Evolutionary conservation across 2,113 vertebrate species (phyloP), one percentile per base, ranked within the genome.

Genomic region (Grantiella picta): DNA sequence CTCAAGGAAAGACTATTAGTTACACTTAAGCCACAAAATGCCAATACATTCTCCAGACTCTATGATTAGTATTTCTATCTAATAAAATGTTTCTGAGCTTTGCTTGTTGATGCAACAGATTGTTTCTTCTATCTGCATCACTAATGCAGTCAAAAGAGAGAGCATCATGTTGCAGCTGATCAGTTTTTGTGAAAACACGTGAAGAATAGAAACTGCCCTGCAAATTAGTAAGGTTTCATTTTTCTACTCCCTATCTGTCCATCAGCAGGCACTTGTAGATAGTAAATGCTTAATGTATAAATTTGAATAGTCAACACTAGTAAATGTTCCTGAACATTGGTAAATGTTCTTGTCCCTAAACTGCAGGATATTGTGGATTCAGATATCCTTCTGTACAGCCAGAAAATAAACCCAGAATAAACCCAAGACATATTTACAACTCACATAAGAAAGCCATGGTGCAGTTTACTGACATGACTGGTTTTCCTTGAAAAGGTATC

Each of bases 401-500:
- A 3, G 2, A 82, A 91, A 89, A 49, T 56, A 8, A n/a, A 11
- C 8, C 29, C 44, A 60, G 80, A 79, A 35, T 42, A 78, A 89
- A 75, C 23, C 10, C n/a, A 50, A 57, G 66, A 81, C 19, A 52
- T 54, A 82, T 50, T 52, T 54, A 25, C 11, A 68, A 18, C 12
- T 68, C 28, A 20, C 3, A 18, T 38, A 35, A 59, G 31, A 42
- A 64, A 78, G 4, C 24, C 17, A 5, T 38, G 28, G 12, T 28
- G 17, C 9, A 44, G 42, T 80, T 71, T 50, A 84, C 10, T 45
- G 42, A 49, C 44, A 65, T 70, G 10, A 49, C 33, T 56, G 4
- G 22, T 94, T 89, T 96, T 83, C n/a, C 81, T 92, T 83, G 65
- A 83, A 86, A 92, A 11, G 13, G n/a, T 92, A 87, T 95, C 89